Percentiles rank a stretch among this genome's conserved stretches.
Evolutionary conservation across 2,797 vertebrate species (phyloP).

Genomic region (Hozukius guyotensis): DNA sequence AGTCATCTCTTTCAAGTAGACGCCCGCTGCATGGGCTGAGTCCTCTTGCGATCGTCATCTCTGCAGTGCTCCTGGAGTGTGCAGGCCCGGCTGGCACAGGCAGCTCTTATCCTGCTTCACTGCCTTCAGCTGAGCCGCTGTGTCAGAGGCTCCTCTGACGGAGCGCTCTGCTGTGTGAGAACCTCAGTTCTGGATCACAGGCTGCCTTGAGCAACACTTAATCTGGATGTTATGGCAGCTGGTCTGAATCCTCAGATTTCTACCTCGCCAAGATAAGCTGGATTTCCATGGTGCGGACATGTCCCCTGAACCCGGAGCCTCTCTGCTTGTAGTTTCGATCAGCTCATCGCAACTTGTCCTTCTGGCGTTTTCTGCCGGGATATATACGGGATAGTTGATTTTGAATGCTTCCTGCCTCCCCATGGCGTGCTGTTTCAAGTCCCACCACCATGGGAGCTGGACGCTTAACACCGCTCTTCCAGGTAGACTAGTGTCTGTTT

Average conservation of each 20-base stretch:
- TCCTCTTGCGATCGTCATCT: constrained; percentile 49
- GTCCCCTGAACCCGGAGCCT: constrained; percentile 37
- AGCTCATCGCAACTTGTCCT: constrained; percentile 14
- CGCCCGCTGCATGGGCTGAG: constrained; percentile 48
- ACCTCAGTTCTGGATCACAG: constrained; percentile 57
- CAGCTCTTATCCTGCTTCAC: constrained; percentile 70
- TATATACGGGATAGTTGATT: constrained; percentile 23
- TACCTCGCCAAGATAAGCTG: constrained; percentile 52
- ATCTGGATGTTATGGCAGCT: constrained; percentile 70
- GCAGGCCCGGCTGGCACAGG: constrained; percentile 58
- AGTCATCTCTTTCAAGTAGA: constrained; percentile 44
- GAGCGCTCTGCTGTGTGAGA: constrained; percentile 59
- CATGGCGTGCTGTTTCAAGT: constrained; percentile 85
- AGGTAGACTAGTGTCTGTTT: constrained; percentile 65
- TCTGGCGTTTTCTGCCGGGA: constrained; percentile 30
- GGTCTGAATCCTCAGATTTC: constrained; percentile 59
- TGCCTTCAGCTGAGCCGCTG: constrained; percentile 72
- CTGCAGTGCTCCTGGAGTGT: constrained; percentile 61
- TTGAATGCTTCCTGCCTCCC: constrained; percentile 47
- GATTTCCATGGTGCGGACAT: constrained; percentile 60
- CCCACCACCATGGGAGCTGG: constrained; percentile 76
- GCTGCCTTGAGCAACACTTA: constrained; percentile 56
- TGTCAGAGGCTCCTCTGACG: constrained; percentile 52
- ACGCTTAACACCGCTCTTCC: constrained; percentile 68
- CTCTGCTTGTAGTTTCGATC: constrained; percentile 37